phyloP scores from a whole-genome alignment of 2,888 invertebrate species.

The Synergus umbraculus region DNA sequence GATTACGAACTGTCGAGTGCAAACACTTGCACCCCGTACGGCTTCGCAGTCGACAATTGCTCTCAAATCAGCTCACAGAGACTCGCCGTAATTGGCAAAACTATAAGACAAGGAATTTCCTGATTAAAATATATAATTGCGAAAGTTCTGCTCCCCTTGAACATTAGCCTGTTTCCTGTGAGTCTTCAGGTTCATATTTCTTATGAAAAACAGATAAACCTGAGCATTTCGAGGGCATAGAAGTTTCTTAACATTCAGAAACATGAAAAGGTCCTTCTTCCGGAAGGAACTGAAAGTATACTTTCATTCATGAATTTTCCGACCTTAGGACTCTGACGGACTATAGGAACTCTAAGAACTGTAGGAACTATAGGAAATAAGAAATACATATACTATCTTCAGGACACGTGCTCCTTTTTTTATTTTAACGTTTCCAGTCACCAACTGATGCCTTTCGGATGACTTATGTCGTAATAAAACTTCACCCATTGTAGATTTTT shows the following conservation, averaged over 20 bases:
- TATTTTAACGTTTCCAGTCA: not conserved
- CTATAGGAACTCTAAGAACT: not conserved
- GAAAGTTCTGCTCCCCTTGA: not conserved
- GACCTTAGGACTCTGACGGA: not conserved
- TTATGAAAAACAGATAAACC: not conserved
- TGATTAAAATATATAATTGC: slow-evolving; percentile 10
- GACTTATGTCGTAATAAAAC: slow-evolving; percentile 36
- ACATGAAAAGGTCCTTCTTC: slow-evolving; percentile 13
- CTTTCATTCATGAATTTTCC: slow-evolving; percentile 10
- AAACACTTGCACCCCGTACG: slow-evolving; percentile 56
- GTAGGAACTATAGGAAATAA: too few species aligned
- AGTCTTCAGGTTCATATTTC: not conserved
- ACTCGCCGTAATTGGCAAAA: slow-evolving; percentile 21
- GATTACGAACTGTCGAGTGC: slow-evolving; percentile 62
- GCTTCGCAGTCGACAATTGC: slow-evolving; percentile 53
- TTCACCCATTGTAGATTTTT: not conserved
- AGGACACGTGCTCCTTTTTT: slow-evolving; percentile 36
- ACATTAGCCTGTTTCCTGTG: not conserved
- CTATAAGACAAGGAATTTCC: slow-evolving; percentile 6
- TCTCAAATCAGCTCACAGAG: slow-evolving; percentile 44
- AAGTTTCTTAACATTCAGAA: not conserved
- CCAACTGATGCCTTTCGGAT: not conserved
- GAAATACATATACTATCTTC: not conserved
- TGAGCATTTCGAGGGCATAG: not conserved
- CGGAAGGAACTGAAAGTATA: not conserved